A percentile compares a stretch with the other conserved stretches of the same genome.
phyloP scores from a whole-genome alignment of 2,888 invertebrate genomes.

The Brenthis ino region DNA sequence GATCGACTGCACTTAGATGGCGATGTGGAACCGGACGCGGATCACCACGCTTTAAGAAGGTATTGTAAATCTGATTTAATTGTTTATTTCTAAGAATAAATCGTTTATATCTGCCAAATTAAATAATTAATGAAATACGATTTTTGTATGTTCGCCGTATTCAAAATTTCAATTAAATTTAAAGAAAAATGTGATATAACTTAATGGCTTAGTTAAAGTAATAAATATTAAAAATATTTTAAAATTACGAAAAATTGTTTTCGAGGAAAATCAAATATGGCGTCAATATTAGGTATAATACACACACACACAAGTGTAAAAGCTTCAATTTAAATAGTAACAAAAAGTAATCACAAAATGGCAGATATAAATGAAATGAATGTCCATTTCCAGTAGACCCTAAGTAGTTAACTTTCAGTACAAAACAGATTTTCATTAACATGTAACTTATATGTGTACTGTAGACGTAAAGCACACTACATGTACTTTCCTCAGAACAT shows the following conservation, averaged over 20 bases:
- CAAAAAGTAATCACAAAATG: slow-evolving; percentile 1
- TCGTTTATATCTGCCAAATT: slow-evolving; percentile 35
- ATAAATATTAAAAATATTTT: not conserved
- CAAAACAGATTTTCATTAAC: slow-evolving; percentile 35
- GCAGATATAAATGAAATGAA: slow-evolving; percentile 30
- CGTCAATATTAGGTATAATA: too few relatives aligned
- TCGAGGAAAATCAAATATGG: too few relatives aligned
- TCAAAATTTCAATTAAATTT: not conserved
- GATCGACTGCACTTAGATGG: slow-evolving; percentile 88
- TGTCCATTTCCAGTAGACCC: slow-evolving; percentile 41
- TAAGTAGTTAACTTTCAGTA: slow-evolving; percentile 44
- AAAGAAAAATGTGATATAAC: not conserved
- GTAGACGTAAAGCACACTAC: slow-evolving; percentile 36
- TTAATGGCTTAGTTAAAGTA: not conserved
- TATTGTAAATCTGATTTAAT: slow-evolving; percentile 52
- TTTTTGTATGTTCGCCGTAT: not conserved
- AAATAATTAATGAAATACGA: not conserved
- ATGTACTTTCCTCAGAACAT: slow-evolving; percentile 34
- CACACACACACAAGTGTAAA: too few relatives aligned
- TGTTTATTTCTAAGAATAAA: slow-evolving; percentile 4
- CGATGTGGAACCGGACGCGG: slow-evolving; percentile 83
- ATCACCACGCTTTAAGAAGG: slow-evolving; percentile 85
- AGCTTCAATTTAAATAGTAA: too few relatives aligned
- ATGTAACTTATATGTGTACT: slow-evolving; percentile 36
- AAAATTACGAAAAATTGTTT: not conserved